phyloP scores from a whole-genome alignment of 2,888 invertebrate species.

The Nymphalis polychloros region DNA sequence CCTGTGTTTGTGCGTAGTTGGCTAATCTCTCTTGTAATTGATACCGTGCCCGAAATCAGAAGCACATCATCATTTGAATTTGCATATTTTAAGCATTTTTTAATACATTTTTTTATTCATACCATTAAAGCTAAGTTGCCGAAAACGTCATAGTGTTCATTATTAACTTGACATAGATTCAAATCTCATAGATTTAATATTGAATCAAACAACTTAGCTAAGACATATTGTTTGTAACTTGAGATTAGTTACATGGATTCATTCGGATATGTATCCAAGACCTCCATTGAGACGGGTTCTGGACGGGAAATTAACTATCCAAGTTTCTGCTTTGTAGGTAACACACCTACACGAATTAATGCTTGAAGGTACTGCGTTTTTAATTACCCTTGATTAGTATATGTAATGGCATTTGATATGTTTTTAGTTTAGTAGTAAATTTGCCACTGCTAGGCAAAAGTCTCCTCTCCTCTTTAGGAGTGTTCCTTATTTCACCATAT shows the following conservation, averaged over 20 bases:
- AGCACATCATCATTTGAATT: too few species aligned
- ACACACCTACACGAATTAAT: slow-evolving; percentile 35
- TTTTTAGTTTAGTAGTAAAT: too few species aligned
- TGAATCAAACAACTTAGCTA: slow-evolving; percentile 15
- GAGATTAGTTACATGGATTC: slow-evolving; percentile 27
- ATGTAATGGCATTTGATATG: too few species aligned
- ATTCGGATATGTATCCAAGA: slow-evolving; percentile 29
- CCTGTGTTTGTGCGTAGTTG: too few species aligned
- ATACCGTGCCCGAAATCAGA: too few species aligned
- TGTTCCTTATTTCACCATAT: too few species aligned
- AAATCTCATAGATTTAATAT: slow-evolving; percentile 4
- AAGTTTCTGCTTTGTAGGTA: slow-evolving; percentile 29
- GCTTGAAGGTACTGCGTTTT: slow-evolving; percentile 25
- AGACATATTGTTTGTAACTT: slow-evolving; percentile 29
- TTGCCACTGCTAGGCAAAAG: too few species aligned
- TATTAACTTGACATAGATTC: slow-evolving; percentile 2
- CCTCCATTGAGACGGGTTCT: slow-evolving; percentile 28
- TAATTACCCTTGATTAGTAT: slow-evolving; percentile 17
- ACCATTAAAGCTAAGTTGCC: too few species aligned
- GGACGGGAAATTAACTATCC: slow-evolving; percentile 35
- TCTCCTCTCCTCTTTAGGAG: too few species aligned
- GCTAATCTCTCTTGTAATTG: too few species aligned
- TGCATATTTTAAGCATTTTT: too few species aligned
- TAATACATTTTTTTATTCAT: too few species aligned
- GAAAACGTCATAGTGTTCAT: neutral